Evolutionary conservation across 2,888 invertebrate genomes (phyloP).

Genomic region (Tachina fera): DNA sequence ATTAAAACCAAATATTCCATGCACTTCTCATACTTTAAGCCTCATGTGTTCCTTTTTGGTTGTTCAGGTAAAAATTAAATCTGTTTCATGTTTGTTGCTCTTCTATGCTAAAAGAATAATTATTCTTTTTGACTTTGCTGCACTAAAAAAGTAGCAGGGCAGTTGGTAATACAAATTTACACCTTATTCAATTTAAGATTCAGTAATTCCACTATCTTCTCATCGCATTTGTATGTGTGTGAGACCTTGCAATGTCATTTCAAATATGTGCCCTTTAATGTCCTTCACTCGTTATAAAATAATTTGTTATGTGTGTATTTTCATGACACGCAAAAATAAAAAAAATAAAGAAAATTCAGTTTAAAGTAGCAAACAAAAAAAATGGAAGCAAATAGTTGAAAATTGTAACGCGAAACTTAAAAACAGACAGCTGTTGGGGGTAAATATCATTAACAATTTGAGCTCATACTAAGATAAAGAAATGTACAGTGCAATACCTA

Average conservation of each 20-base stretch:
- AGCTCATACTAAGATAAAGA: no score
- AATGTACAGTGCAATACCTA: no score
- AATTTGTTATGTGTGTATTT: constrained; percentile 68
- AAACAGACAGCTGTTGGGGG: constrained; percentile 61
- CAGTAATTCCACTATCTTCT: not conserved
- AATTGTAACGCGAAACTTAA: constrained; percentile 29
- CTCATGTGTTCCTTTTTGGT: not conserved
- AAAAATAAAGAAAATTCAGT: not conserved
- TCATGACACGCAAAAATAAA: constrained; percentile 37
- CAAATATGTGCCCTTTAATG: constrained; percentile 40
- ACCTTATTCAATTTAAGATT: not conserved
- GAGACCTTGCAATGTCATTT: not conserved
- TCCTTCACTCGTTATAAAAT: constrained; percentile 65
- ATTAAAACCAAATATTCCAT: not conserved
- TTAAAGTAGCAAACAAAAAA: constrained; percentile 25
- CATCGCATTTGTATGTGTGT: not conserved
- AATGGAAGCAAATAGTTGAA: constrained; percentile 1
- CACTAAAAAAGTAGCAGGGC: not conserved
- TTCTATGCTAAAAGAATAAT: not conserved
- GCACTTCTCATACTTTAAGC: no score
- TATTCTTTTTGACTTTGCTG: not conserved
- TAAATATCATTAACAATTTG: constrained; percentile 42
- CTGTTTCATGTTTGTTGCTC: not conserved
- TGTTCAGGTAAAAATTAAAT: not conserved
- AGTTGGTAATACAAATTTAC: not conserved